Percentiles rank a stretch among this genome's conserved stretches.
Evolutionary conservation across 1,140 invertebrate species (phyloP).

Genomic region (Metopolophium dirhodum): DNA sequence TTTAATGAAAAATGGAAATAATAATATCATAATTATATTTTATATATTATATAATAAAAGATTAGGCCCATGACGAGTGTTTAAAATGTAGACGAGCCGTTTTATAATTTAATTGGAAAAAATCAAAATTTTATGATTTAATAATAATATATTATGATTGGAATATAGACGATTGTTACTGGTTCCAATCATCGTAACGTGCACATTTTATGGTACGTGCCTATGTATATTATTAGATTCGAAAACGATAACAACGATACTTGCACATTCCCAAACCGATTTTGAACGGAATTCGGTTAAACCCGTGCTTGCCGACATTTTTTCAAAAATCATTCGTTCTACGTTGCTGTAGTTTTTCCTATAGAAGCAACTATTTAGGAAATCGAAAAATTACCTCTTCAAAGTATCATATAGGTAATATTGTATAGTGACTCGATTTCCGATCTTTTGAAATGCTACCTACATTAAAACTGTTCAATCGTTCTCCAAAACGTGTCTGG

Average conservation of each 20-base stretch:
- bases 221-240: background rate
- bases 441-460: background rate
- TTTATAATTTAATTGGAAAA: background rate
- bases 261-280: background rate
- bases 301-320: background rate
- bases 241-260: background rate
- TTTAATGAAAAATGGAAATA: background rate
- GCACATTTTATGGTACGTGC: no score
- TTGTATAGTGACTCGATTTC: background rate
- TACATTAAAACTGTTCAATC: background rate
- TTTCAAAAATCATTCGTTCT: background rate
- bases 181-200: background rate
- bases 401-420: background rate
- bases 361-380: background rate
- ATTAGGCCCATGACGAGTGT: background rate
- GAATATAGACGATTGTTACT: background rate
- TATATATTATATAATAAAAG: background rate
- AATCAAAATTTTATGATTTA: background rate
- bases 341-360: background rate
- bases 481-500: background rate
- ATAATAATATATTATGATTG: background rate
- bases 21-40: background rate
- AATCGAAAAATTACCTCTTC: background rate
- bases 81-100: background rate
- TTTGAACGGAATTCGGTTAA: background rate